phyloP scores from a whole-genome alignment of 2,797 vertebrate species.

The Fistularia tabacaria region DNA sequence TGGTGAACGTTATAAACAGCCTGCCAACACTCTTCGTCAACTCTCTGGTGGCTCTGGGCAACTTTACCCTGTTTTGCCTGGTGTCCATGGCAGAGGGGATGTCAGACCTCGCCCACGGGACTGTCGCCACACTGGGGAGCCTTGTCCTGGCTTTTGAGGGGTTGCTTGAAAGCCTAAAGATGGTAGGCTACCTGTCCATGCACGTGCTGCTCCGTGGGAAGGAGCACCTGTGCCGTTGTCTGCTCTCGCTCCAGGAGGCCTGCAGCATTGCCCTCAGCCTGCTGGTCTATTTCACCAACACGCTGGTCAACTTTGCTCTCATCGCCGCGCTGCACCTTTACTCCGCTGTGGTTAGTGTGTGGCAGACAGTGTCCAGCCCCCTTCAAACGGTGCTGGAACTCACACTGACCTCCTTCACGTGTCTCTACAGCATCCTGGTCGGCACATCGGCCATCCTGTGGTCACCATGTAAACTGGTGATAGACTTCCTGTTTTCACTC shows the following conservation, averaged over 20 bases:
- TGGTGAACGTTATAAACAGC: slow-evolving; percentile 74
- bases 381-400: slow-evolving; percentile 79
- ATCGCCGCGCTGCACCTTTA: slow-evolving; percentile 86
- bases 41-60: slow-evolving; percentile 70
- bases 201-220: slow-evolving; percentile 81
- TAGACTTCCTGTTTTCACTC: slow-evolving; percentile 78
- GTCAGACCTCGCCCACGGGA: slow-evolving; percentile 57
- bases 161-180: slow-evolving; percentile 85
- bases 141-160: slow-evolving; percentile 74
- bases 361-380: slow-evolving; percentile 78
- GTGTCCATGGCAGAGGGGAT: slow-evolving; percentile 68
- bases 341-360: slow-evolving; percentile 70
- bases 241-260: slow-evolving; percentile 79
- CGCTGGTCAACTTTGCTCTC: slow-evolving; percentile 86
- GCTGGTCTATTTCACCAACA: slow-evolving; percentile 88
- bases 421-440: slow-evolving; percentile 84
- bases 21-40: slow-evolving; percentile 77
- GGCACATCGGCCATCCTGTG: slow-evolving; percentile 86
- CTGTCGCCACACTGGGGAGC: slow-evolving; percentile 59
- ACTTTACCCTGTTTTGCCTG: slow-evolving; percentile 64
- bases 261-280: slow-evolving; percentile 84
- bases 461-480: slow-evolving; percentile 84
- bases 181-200: slow-evolving; percentile 83
- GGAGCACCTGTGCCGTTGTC: slow-evolving; percentile 81
- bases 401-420: slow-evolving; percentile 77